These are phyloP conservation scores for Neodiprion pinetum DNA, from an alignment of 1,140 invertebrate species.

Conservation along the genomic window DNA sequence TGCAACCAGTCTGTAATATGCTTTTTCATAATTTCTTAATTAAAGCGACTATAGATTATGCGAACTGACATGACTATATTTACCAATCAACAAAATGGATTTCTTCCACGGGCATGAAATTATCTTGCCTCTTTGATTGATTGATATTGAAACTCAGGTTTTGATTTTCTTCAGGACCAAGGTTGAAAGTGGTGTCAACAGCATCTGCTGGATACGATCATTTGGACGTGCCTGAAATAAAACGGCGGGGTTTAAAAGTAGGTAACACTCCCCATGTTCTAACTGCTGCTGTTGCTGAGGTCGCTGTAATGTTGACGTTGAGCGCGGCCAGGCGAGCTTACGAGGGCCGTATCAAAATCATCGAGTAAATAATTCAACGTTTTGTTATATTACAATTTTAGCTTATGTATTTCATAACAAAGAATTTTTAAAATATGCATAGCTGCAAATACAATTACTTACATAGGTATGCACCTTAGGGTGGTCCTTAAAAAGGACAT, in stretches of 20 bases:
- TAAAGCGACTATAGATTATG: no score
- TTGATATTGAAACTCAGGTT: no score
- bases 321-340: constrained; percentile 76
- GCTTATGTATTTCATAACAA: constrained; percentile 15
- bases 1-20: no score
- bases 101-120: no score
- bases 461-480: neutral
- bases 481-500: neutral
- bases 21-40: no score
- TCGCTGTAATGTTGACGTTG: constrained; percentile 78
- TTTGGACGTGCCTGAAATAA: constrained; percentile 71
- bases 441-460: neutral
- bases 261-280: constrained; percentile 85
- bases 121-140: no score
- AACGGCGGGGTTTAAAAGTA: constrained; percentile 69
- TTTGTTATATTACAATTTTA: constrained; percentile 16
- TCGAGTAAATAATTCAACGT: constrained; percentile 62
- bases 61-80: no score
- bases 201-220: constrained; percentile 84
- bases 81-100: no score
- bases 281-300: constrained; percentile 83
- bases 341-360: constrained; percentile 72
- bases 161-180: constrained; percentile 58
- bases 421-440: constrained; percentile 2
- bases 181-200: constrained; percentile 72